Base-by-base conservation (phyloP, 2,797 vertebrate species). In the Diglossa cyanea region DNA sequence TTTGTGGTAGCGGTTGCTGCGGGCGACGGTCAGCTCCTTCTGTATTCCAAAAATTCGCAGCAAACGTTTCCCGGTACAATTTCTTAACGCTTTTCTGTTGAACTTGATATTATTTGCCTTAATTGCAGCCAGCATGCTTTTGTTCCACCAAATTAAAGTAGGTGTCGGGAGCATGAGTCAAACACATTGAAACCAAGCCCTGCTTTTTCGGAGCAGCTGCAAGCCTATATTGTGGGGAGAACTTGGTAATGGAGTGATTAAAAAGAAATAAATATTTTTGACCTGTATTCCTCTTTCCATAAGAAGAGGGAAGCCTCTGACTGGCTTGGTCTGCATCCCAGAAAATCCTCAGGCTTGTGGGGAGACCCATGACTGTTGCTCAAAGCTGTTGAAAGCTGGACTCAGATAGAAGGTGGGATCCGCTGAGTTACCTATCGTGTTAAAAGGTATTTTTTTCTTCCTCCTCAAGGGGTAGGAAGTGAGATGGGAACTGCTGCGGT, bases 11-110 rank as follows among this genome's bases (percentile, higher is more conserved):
- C 0, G 10, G 90, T 61, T 87, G 78, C 74, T 58, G 90, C 30
- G 40, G 87, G 80, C 5, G 21, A 81, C 3, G 7, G 53, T 57
- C 71, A 17, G 2, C 57, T 70, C 54, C 62, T 47, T 20, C 57
- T 28, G 1, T 42, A 20, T 57, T 51, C 42, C 50, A 33, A 6
- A 80, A 86, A 71, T 39, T 40, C 2, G 0, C 18, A 23, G 39
- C 3, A 10, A 72, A 8, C 1, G 4, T 40, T 84, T 28, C 83
- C 28, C 20, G 0, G 13, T 21, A 70, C 1, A 9, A 11, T 35
- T 83, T 62, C 71, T 53, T 15, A 31, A 39, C 0, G 3, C 39
- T 58, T 35, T 75, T 28, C 83, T 7, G 4, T 73, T 73, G 35
- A 60, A 33, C n/a, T 25, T 16, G 63, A 8, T 61, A 9, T 55